phyloP scores from a whole-genome alignment of 1,140 invertebrate genomes.

The Ooceraea biroi region DNA sequence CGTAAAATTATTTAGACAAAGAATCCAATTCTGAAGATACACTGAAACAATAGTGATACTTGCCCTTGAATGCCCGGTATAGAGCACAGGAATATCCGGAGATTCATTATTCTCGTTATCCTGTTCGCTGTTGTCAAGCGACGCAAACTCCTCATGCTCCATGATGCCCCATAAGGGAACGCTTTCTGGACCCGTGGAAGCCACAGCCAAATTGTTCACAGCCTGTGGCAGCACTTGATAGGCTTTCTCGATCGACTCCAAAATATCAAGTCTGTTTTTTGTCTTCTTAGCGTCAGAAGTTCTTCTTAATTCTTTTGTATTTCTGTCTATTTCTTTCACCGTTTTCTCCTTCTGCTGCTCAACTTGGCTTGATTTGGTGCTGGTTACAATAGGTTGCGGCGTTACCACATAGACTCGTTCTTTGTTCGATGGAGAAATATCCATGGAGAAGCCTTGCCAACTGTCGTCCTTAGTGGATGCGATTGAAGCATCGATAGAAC shows the following conservation, averaged over 20 bases:
- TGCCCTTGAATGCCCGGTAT: conserved; percentile 83
- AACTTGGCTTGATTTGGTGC: not conserved
- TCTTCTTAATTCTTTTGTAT: not conserved
- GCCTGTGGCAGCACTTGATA: conserved; percentile 85
- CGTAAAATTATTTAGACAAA: no score
- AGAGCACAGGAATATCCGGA: conserved; percentile 74
- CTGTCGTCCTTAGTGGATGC: conserved; percentile 47
- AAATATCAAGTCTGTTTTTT: conserved; percentile 27
- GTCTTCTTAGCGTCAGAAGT: not conserved
- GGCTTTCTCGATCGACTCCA: conserved; percentile 80
- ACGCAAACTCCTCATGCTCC: conserved; percentile 83
- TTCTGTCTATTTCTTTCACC: not conserved
- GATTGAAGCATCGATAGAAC: not conserved
- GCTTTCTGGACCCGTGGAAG: conserved; percentile 80
- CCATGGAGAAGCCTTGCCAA: conserved; percentile 90
- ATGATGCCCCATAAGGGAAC: conserved; percentile 84
- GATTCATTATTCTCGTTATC: conserved; percentile 59
- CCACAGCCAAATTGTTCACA: conserved; percentile 84
- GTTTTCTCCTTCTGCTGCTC: conserved; percentile 48
- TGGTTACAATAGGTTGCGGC: conserved; percentile 86
- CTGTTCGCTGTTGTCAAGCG: conserved; percentile 39
- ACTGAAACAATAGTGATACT: no score
- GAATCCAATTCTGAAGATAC: not conserved
- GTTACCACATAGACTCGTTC: conserved; percentile 93
- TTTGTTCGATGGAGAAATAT: conserved; percentile 90